Evolutionary conservation across 2,113 vertebrate genomes (phyloP).

Genomic region (Ginglymostoma cirratum): DNA sequence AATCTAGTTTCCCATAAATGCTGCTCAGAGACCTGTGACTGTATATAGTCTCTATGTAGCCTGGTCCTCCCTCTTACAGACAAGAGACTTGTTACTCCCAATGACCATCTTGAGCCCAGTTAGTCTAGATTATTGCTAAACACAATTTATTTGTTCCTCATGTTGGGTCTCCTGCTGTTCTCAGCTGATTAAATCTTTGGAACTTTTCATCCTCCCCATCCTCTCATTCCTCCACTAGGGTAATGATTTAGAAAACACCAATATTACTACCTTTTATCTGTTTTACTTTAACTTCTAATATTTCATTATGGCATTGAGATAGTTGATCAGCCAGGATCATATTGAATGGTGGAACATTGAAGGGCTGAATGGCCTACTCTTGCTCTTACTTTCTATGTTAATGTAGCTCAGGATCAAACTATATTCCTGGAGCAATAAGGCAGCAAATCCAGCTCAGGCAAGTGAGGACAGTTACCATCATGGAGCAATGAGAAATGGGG

Average conservation of each 20-base stretch:
- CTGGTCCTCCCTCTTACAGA: not conserved
- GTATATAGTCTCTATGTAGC: not conserved
- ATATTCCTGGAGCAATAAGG: too few species aligned
- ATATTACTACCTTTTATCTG: not conserved
- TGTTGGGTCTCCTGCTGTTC: not conserved
- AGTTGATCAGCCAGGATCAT: too few species aligned
- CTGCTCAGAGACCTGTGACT: not conserved
- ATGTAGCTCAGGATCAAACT: too few species aligned
- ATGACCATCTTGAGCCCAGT: not conserved
- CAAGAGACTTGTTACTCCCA: not conserved
- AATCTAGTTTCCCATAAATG: not conserved
- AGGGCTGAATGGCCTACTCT: too few species aligned
- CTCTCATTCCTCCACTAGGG: not conserved
- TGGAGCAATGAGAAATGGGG: not conserved
- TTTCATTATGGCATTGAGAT: too few species aligned
- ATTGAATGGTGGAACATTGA: too few species aligned
- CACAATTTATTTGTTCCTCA: not conserved
- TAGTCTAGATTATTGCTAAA: not conserved
- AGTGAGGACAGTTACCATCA: not conserved
- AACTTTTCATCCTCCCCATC: not conserved
- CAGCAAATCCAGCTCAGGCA: not conserved
- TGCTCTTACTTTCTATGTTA: too few species aligned
- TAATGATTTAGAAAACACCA: too few species aligned
- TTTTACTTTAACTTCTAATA: not conserved
- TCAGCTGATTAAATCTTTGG: not conserved